A percentile compares a stretch with the other conserved stretches of the same genome.
Conservation (phyloP, 2,113 vertebrate species). For the Lycocorax pyrrhopterus region DNA sequence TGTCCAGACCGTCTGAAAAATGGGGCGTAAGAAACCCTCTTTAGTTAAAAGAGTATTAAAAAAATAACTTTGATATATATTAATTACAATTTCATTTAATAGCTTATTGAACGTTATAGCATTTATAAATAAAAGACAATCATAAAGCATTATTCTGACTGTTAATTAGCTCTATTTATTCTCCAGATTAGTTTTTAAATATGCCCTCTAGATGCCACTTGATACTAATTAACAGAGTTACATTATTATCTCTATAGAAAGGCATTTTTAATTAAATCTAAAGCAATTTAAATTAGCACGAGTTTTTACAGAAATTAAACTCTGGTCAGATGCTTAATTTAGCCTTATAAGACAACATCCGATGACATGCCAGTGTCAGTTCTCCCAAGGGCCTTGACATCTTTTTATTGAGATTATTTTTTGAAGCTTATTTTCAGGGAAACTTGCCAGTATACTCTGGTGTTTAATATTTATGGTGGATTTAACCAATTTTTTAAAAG, state of each 20-base stretch:
- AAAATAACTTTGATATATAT: slow-evolving; percentile 61
- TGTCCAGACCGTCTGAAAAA: not conserved
- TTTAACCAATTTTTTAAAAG: not conserved
- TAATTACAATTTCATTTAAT: slow-evolving; percentile 60
- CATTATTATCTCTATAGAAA: slow-evolving; percentile 74
- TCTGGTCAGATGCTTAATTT: slow-evolving; percentile 61
- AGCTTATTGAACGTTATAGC: slow-evolving; percentile 46
- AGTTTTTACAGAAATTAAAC: slow-evolving; percentile 71
- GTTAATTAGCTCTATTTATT: slow-evolving; percentile 78
- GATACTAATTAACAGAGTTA: slow-evolving; percentile 76
- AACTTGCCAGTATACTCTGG: not conserved
- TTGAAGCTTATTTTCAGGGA: slow-evolving; percentile 52
- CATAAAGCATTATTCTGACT: slow-evolving; percentile 70
- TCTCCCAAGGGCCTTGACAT: slow-evolving; percentile 11
- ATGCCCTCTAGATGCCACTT: slow-evolving; percentile 76
- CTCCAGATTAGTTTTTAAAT: slow-evolving; percentile 75
- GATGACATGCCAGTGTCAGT: slow-evolving; percentile 6
- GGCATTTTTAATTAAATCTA: slow-evolving; percentile 79
- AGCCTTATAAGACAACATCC: slow-evolving; percentile 45
- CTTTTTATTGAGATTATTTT: slow-evolving; percentile 8
- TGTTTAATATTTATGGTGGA: slow-evolving; percentile 38
- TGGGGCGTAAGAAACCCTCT: not conserved
- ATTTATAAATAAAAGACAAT: slow-evolving; percentile 74
- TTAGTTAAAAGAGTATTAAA: slow-evolving; percentile 10
- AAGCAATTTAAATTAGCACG: slow-evolving; percentile 70